Evolutionary conservation across 2,888 invertebrate genomes (phyloP).

Genomic region (Cheilosia vernalis): DNA sequence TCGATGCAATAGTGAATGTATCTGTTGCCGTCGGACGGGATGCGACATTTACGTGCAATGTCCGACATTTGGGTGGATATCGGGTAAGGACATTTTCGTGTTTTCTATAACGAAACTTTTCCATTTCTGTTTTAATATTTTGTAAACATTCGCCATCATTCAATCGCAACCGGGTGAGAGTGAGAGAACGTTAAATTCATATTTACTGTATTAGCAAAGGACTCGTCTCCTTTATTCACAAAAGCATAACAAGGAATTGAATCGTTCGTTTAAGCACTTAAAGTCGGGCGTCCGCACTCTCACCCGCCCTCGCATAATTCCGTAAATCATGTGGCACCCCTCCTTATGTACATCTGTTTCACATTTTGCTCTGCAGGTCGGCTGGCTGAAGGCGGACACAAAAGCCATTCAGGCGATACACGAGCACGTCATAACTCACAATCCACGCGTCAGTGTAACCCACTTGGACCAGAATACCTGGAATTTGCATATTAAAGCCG

Average conservation of each 20-base stretch:
- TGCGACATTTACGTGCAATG: constrained; percentile 93
- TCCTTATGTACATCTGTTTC: constrained; percentile 67
- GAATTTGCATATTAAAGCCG: constrained; percentile 94
- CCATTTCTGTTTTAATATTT: constrained; percentile 31
- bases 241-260: constrained; percentile 47
- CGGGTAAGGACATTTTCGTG: constrained; percentile 87
- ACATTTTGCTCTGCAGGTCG: constrained; percentile 86
- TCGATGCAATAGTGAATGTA: constrained; percentile 91
- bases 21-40: constrained; percentile 93
- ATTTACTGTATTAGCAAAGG: background rate
- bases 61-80: constrained; percentile 94
- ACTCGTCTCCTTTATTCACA: background rate
- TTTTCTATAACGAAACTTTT: constrained; percentile 56
- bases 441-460: constrained; percentile 92
- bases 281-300: constrained; percentile 30
- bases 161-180: constrained; percentile 20
- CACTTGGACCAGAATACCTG: constrained; percentile 94
- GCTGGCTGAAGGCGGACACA: constrained; percentile 96
- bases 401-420: constrained; percentile 97
- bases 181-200: background rate
- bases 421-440: constrained; percentile 95
- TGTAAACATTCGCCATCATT: constrained; percentile 16
- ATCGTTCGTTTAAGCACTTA: constrained; percentile 44
- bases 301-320: constrained; percentile 35
- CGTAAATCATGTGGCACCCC: constrained; percentile 45